phyloP scores from a whole-genome alignment of 2,113 vertebrate genomes.

The Carollia perspicillata region DNA sequence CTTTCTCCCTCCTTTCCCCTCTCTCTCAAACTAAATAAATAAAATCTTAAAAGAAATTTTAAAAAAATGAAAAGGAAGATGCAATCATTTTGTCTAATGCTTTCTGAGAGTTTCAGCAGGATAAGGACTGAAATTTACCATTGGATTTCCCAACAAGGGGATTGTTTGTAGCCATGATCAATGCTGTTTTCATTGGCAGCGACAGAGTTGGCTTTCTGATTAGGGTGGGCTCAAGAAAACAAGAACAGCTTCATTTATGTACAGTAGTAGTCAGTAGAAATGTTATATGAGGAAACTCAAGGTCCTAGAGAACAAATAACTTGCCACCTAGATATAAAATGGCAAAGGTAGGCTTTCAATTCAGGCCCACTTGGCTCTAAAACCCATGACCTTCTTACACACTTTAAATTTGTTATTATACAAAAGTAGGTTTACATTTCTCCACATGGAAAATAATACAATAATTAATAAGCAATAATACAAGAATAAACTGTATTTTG shows the following conservation, averaged over 20 bases:
- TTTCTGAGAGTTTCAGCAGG: neutral
- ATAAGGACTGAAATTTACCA: neutral
- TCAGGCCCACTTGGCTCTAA: neutral
- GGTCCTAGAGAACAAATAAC: neutral
- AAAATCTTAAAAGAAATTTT: too few relatives aligned
- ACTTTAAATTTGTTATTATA: neutral
- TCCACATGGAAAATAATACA: neutral
- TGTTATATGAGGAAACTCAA: neutral
- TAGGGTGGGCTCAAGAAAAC: neutral
- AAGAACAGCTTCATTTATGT: neutral
- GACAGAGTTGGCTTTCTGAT: neutral
- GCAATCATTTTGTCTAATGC: neutral
- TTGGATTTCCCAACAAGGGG: neutral
- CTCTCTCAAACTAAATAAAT: too few relatives aligned
- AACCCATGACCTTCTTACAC: neutral
- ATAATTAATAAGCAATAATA: neutral
- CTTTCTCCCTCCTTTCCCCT: neutral
- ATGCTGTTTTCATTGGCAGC: neutral
- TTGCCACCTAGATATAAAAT: neutral
- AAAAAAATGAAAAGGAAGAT: neutral
- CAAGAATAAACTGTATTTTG: neutral
- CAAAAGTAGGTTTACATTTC: neutral
- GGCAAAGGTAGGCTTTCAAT: neutral
- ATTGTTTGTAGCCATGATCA: neutral
- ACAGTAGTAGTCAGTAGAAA: neutral